Percentiles rank a stretch among this genome's conserved stretches.
Conservation (phyloP, 1,140 invertebrate genomes). For the Cotesia vestalis region DNA sequence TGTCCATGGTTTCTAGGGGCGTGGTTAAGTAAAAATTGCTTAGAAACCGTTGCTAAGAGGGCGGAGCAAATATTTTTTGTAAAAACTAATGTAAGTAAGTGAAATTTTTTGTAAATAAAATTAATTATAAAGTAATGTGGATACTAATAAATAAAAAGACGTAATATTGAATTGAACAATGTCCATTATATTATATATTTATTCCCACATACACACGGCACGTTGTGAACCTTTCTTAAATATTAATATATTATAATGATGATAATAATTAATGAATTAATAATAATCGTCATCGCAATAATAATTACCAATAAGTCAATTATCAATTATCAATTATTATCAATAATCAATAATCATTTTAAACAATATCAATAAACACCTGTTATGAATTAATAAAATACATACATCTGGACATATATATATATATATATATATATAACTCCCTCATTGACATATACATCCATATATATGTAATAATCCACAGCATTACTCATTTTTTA, state of each 20-base stretch:
- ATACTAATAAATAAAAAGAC: slow-evolving; percentile 41
- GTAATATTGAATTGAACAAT: slow-evolving; percentile 75
- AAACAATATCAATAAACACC: slow-evolving; percentile 58
- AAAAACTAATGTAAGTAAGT: no score
- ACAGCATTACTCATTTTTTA: no score
- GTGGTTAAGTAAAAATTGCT: no score
- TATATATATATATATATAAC: slow-evolving; percentile 30
- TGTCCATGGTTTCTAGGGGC: no score
- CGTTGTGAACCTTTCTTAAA: slow-evolving; percentile 85
- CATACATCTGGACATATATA: slow-evolving; percentile 50
- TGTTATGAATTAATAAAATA: slow-evolving; percentile 58
- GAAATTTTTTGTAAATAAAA: background rate
- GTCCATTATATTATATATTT: slow-evolving; percentile 82
- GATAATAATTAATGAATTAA: slow-evolving; percentile 53
- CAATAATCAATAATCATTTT: background rate
- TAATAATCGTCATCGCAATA: slow-evolving; percentile 50
- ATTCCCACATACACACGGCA: slow-evolving; percentile 86
- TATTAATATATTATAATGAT: slow-evolving; percentile 68
- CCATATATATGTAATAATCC: slow-evolving; percentile 39
- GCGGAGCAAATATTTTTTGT: no score
- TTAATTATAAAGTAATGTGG: background rate
- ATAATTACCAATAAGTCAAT: slow-evolving; percentile 40
- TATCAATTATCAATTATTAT: no score
- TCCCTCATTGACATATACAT: slow-evolving; percentile 40
- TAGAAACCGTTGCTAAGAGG: no score